These are phyloP conservation scores for Melanostigma gelatinosum DNA, from an alignment of 2,113 vertebrate species.

Conservation along the genomic window DNA sequence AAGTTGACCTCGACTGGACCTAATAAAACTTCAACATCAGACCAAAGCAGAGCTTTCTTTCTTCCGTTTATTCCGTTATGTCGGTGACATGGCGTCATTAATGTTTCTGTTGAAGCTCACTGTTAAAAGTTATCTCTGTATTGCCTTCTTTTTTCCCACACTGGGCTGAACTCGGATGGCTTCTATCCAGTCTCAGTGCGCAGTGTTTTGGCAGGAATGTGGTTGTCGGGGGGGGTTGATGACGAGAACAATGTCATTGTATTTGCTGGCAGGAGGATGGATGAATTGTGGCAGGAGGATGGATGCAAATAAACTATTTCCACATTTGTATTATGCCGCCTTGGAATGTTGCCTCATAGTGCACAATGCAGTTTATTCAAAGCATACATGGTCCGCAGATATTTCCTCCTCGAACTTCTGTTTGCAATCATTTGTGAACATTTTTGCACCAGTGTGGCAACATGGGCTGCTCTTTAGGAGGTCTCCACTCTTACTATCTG, in stretches of 20 bases:
- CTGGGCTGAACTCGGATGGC: constrained; percentile 40
- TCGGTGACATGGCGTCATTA: neutral
- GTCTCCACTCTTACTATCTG: constrained; percentile 19
- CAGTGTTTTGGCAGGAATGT: constrained; percentile 54
- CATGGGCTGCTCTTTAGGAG: constrained; percentile 1
- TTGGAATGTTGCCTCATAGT: constrained; percentile 68
- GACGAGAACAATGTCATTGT: constrained; percentile 72
- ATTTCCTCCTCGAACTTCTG: constrained; percentile 28
- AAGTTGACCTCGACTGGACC: neutral
- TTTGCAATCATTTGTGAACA: constrained; percentile 42
- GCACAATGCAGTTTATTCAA: constrained; percentile 63
- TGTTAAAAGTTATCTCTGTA: neutral
- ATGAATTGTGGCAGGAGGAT: constrained; percentile 72
- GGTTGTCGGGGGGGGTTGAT: constrained; percentile 56
- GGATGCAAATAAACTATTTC: constrained; percentile 73
- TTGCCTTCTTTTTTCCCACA: constrained; percentile 9
- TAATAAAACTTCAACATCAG: neutral
- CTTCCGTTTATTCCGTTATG: neutral
- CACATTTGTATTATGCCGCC: constrained; percentile 63
- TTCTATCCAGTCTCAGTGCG: constrained; percentile 37
- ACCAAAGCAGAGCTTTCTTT: neutral
- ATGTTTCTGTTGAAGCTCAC: neutral
- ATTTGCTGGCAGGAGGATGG: constrained; percentile 65
- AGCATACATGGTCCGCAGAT: constrained; percentile 46
- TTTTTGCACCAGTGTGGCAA: constrained; percentile 1